Evolutionary conservation across 2,888 invertebrate genomes (phyloP).

Genomic region (Watsonalla binaria): DNA sequence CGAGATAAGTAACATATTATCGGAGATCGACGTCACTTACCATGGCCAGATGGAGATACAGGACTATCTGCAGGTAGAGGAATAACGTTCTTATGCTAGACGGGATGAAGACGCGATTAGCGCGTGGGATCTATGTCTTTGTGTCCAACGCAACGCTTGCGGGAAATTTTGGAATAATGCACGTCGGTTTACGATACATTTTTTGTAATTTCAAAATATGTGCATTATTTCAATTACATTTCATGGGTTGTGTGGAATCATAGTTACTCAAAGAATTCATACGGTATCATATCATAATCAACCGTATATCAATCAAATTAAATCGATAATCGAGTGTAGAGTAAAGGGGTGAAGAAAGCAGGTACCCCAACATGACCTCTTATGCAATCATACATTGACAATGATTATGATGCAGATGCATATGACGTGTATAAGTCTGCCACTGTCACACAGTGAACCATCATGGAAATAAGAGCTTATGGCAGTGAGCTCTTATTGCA

Average conservation of each 20-base stretch:
- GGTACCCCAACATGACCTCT: too few species aligned
- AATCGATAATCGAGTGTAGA: too few species aligned
- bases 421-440: too few species aligned
- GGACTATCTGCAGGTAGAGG: constrained; percentile 92
- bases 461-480: too few species aligned
- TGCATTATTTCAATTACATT: neutral
- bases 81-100: neutral
- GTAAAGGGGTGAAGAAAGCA: too few species aligned
- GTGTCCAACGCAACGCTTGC: constrained; percentile 4
- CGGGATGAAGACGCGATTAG: constrained; percentile 7
- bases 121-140: constrained; percentile 25
- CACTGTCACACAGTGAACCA: too few species aligned
- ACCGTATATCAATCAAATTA: too few species aligned
- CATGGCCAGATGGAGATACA: constrained; percentile 92
- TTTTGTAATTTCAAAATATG: neutral
- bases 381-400: too few species aligned
- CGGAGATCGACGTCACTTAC: constrained; percentile 90
- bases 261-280: neutral
- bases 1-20: constrained; percentile 88
- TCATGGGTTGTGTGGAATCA: neutral
- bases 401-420: too few species aligned
- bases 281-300: too few species aligned
- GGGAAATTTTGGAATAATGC: constrained; percentile 17
- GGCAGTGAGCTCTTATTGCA: too few species aligned
- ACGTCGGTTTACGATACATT: too few species aligned